Evolutionary conservation across 2,888 invertebrate species (phyloP), one percentile per base, ranked within the genome.

Genomic region (Watsonalla binaria): DNA sequence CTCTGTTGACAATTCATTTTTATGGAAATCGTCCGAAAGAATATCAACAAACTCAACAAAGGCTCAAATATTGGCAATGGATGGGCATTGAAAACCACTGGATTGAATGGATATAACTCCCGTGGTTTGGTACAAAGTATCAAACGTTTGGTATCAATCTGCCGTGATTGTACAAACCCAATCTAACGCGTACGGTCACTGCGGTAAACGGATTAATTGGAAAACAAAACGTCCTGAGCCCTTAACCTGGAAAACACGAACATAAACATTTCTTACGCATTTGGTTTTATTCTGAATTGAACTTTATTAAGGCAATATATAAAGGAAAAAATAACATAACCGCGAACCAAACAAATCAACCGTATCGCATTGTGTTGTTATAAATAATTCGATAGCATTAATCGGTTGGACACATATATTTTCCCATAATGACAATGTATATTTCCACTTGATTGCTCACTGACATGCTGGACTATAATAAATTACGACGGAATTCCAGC

Each of bases 91-190:
- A 67, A 6, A 42, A 42, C 42, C 42, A 37, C 11, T 11, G 42
- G 11, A 66, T 68, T 70, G 68, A 66, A 78, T 77, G 70, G 59
- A 71, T 74, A 69, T 77, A 81, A 78, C 7, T 73, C 64, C 68
- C 61, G 72, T 60, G 74, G 70, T 70, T 62, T 67, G 66, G 65
- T 62, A 61, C 66, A 70, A 75, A 58, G 24, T 24, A 2, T 24
- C 24, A 24, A 24, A 65, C 61, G 68, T 62, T 61, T 60, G 62
- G 62, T 66, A 73, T 72, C 72, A 74, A 77, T 76, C 66, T 58
- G 66, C 61, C 61, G 70, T 65, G 68, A 72, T 73, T 68, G 64
- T 69, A 59, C 69, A 72, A 76, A 76, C 67, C 68, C 70, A 80
- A 81, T 79, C 72, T 68, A 75, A 77, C 72, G 65, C 69, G 59